Percentiles rank a stretch among this genome's conserved stretches.
Evolutionary conservation across 2,888 invertebrate genomes (phyloP).

Genomic region (Drosophila nr. perissopoda): DNA sequence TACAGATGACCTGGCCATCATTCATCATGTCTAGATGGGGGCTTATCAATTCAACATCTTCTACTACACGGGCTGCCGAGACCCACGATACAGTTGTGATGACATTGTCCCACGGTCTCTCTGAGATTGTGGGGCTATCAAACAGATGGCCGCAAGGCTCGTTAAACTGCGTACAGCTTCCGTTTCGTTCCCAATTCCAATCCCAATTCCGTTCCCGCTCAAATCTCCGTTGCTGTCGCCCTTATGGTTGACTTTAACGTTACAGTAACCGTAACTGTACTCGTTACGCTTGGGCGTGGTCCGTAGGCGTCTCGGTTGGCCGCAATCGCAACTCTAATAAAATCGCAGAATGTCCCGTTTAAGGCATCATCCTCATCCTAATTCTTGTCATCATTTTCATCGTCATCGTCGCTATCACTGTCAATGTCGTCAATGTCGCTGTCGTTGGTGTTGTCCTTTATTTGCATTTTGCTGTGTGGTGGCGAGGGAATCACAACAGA

Average conservation of each 20-base stretch:
- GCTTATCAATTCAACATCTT: neutral
- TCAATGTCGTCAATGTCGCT: neutral
- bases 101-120: neutral
- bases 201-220: neutral
- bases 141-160: constrained; percentile 50
- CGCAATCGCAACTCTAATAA: constrained; percentile 44
- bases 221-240: neutral
- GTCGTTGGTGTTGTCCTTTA: constrained; percentile 41
- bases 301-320: constrained; percentile 40
- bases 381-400: constrained; percentile 10
- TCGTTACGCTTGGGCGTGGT: constrained; percentile 2
- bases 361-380: constrained; percentile 31
- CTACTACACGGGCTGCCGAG: neutral
- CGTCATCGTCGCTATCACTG: constrained; percentile 12
- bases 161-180: constrained; percentile 64
- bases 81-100: neutral
- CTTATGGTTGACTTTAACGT: neutral
- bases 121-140: constrained; percentile 18
- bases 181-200: neutral
- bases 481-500: constrained; percentile 72
- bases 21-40: neutral
- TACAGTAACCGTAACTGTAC: neutral
- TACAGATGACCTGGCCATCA: constrained; percentile 2
- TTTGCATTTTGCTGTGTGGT: constrained; percentile 53
- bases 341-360: constrained; percentile 49